These are phyloP conservation scores for Paraescarpia echinospica DNA, from an alignment of 1,140 invertebrate genomes.

Conservation along the genomic window DNA sequence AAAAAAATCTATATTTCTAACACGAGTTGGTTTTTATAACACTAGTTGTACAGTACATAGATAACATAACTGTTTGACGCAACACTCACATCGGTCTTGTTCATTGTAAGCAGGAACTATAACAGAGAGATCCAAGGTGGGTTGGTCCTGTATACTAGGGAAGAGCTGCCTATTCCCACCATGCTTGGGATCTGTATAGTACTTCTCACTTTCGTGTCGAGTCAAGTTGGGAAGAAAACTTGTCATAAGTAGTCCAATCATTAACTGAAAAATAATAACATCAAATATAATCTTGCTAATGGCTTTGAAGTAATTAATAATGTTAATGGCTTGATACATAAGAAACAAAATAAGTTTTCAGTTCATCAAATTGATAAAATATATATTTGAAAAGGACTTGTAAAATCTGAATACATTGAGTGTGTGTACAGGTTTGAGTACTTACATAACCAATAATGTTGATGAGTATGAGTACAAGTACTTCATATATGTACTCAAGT, in stretches of 20 bases:
- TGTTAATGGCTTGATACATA: background rate
- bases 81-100: slow-evolving; percentile 78
- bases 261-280: background rate
- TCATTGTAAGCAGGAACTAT: slow-evolving; percentile 97
- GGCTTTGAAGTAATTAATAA: background rate
- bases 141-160: slow-evolving; percentile 72
- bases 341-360: background rate
- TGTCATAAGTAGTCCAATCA: slow-evolving; percentile 16
- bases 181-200: slow-evolving; percentile 69
- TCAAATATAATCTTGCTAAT: background rate
- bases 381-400: no score
- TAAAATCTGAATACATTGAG: no score
- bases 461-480: no score
- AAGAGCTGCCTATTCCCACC: slow-evolving; percentile 66
- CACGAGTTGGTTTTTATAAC: no score
- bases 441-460: no score
- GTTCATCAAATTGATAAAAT: background rate
- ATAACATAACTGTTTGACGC: background rate
- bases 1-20: no score
- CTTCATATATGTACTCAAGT: no score
- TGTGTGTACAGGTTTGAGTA: no score
- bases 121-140: slow-evolving; percentile 77
- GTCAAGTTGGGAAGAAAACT: slow-evolving; percentile 65
- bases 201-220: slow-evolving; percentile 74
- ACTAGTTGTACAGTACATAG: no score